Base-by-base conservation (phyloP, 1,140 invertebrate genomes). In the Heliothis virescens region DNA sequence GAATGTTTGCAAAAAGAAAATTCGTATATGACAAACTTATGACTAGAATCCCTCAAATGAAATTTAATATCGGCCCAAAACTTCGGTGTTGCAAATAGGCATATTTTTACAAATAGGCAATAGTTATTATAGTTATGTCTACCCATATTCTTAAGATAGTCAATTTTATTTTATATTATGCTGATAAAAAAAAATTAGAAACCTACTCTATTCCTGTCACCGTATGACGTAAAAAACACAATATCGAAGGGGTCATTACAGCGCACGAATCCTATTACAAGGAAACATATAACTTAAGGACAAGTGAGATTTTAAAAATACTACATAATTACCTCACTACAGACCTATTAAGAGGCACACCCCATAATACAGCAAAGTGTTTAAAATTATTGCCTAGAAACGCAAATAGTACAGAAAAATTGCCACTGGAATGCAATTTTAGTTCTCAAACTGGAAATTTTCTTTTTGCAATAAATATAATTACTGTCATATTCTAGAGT, bases 361-460 rank as follows among this genome's bases (percentile, higher is more conserved):
- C 59, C 48, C 41, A 57, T 74, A 80, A 80, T 80, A 57, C 13
- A 13, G 13, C 18, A 18, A 67, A 55, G 78, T 75, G 71, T 57
- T 80, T 80, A 80, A 75, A 74, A 75, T 80, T 80, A 80, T 74
- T 67, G 41, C 72, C 59, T 57, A 57, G 16, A 62, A 65, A 67
- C 60, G 60, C 48, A 80, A 67, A 67, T 75, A 80, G 15, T 57
- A 67, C 15, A n/a, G 21, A 65, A 74, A 73, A 57, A 74, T 73
- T 12, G 34, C 29, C 47, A 34, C 59, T 15, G 21, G 1, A 41
- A 62, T 16, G 41, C 62, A 67, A 65, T 74, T 80, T 79, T 11
- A 62, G 26, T 74, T n/a, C 52, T 60, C 48, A 65, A 57, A 57
- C 59, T 67, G 71, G 60, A 63, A 57, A 57, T 78, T 75, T 73